phyloP scores from a whole-genome alignment of 2,113 vertebrate genomes.

The Hippocampus mohnikei region DNA sequence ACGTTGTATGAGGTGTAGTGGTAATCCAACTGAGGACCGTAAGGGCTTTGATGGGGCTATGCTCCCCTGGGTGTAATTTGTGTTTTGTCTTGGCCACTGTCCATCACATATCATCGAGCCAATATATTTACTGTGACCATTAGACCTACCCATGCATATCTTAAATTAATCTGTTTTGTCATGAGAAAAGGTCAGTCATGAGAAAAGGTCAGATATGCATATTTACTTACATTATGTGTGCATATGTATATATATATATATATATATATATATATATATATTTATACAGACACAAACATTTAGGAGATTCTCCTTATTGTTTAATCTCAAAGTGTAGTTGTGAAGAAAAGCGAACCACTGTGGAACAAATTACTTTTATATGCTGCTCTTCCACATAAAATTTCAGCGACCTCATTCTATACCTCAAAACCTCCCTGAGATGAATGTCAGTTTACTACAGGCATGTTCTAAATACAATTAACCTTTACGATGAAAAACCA shows the following conservation, averaged over 20 bases:
- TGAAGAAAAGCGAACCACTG: conserved; percentile 21
- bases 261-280: too few relatives aligned
- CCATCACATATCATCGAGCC: conserved; percentile 26
- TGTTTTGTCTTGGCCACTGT: neutral
- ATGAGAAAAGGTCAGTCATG: conserved; percentile 57
- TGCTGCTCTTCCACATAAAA: conserved; percentile 12
- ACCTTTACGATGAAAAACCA: conserved; percentile 2
- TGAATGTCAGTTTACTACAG: conserved; percentile 22
- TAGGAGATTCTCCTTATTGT: conserved; percentile 6
- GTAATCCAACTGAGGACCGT: neutral
- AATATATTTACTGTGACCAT: conserved; percentile 31
- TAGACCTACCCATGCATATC: conserved; percentile 41
- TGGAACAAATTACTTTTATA: conserved; percentile 42
- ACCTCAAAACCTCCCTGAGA: neutral
- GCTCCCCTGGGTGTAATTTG: neutral
- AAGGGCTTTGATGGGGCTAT: neutral
- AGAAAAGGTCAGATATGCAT: conserved; percentile 61
- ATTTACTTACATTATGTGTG: conserved; percentile 17
- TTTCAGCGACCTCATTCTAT: conserved; percentile 1
- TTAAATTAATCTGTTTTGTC: conserved; percentile 52
- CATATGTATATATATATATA: neutral
- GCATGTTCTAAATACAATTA: conserved; percentile 26
- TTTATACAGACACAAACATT: too few relatives aligned
- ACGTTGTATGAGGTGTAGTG: neutral
- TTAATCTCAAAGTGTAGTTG: conserved; percentile 12